These are phyloP conservation scores for Branchinecta lindahli DNA, from an alignment of 1,140 invertebrate genomes.

Conservation along the genomic window DNA sequence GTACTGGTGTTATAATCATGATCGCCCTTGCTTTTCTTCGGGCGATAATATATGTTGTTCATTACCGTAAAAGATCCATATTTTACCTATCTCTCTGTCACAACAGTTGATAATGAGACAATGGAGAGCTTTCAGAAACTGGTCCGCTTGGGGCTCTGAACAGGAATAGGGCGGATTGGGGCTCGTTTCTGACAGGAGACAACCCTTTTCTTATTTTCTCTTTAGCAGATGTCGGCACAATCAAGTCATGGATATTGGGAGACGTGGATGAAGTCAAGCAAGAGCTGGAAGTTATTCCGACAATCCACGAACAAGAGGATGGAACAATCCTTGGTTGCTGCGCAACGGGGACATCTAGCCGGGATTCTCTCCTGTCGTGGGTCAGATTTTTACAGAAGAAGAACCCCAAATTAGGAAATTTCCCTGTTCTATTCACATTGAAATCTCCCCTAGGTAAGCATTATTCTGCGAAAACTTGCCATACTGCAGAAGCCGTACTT, in stretches of 20 bases:
- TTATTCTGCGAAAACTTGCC: neutral
- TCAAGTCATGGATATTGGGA: conserved; percentile 26
- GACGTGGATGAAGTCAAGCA: conserved; percentile 26
- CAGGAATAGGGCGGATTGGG: no score
- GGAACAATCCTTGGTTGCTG: conserved; percentile 65
- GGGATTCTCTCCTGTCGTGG: conserved; percentile 84
- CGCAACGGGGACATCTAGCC: conserved; percentile 72
- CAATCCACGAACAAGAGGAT: conserved; percentile 83
- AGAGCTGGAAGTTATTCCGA: conserved; percentile 30
- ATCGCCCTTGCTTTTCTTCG: no score
- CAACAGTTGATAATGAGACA: no score
- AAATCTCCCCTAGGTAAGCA: conserved; percentile 30
- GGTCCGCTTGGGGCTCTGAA: no score
- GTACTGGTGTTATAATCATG: no score
- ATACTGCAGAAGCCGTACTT: neutral
- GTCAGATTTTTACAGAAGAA: conserved; percentile 62
- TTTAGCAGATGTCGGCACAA: conserved; percentile 30
- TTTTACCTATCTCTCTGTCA: no score
- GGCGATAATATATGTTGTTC: no score
- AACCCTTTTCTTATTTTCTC: neutral
- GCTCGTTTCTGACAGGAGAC: no score
- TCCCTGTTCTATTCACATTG: conserved; percentile 66
- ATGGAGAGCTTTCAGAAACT: no score
- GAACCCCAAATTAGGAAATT: conserved; percentile 52
- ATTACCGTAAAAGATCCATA: no score